Base-by-base conservation (phyloP, 2,888 invertebrate species). In the Macaria notata region DNA sequence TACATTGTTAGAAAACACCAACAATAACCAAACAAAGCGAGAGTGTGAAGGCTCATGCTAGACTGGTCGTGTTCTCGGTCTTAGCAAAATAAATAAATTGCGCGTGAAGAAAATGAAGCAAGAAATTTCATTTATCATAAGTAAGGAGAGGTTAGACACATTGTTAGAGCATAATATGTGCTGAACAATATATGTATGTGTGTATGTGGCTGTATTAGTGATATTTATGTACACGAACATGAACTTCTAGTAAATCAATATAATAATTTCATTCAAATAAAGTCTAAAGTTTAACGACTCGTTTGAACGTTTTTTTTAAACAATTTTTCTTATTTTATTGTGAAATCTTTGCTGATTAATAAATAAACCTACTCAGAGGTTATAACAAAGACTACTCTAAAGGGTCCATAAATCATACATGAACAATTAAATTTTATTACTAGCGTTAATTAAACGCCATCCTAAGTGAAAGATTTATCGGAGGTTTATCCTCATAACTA, bases 41-140 rank as follows among this genome's bases (percentile, higher is more conserved):
- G 36, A 47, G 59, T 62, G 62, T 36, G 46, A 65, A 51, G 69
- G 86, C 46, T 82, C 83, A 69, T 1, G 4, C 4, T 49, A 64
- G 49, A 61, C 47, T 85, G 83, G 89, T 47, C 57, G 64, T 45
- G 62, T 76, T 78, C 70, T 77, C 69, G 76, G 75, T 83, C 81
- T 86, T 86, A 86, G 83, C 79, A 79, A 77, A 81, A 84, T 85
- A 86, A 87, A 88, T 84, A 88, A 88, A 89, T 90, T 84, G 86
- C 79, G 81, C 82, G 84, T 83, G 75, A 89, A 87, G 86, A 86
- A 85, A 86, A 84, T 83, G 77, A 80, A 79, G 73, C 73, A 85
- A 88, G 88, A 85, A 88, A 82, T 83, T 88, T 84, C 84, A 90
- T 89, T 88, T 86, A 89, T 89, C 87, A 90, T 80, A 78, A 73